These are phyloP conservation scores for Andrena bucephala DNA, from an alignment of 2,888 invertebrate species.

Conservation along the genomic window DNA sequence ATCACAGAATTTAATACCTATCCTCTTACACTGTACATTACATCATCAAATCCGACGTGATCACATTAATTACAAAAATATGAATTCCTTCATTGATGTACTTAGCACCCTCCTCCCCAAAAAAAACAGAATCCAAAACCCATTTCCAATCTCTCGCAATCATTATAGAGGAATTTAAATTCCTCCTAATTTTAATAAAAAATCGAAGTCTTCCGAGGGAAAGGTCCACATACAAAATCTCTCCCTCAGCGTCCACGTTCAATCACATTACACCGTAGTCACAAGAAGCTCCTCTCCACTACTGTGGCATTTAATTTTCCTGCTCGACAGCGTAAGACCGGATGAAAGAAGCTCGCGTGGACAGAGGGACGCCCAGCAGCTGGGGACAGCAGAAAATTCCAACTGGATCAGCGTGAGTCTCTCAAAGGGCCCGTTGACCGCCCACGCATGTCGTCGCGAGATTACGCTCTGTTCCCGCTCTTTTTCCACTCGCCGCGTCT, in stretches of 20 bases:
- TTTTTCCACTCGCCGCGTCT: conserved; percentile 14
- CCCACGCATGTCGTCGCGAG: conserved; percentile 43
- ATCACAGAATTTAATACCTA: too few relatives aligned
- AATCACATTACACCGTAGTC: conserved; percentile 18
- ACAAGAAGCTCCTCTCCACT: neutral
- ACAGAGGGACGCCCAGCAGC: conserved; percentile 40
- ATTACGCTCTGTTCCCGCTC: conserved; percentile 8
- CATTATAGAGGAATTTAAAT: neutral
- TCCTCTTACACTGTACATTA: too few relatives aligned
- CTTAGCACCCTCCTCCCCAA: too few relatives aligned
- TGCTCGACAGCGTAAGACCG: conserved; percentile 47
- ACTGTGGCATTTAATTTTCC: conserved; percentile 36
- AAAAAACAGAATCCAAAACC: neutral
- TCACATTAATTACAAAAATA: too few relatives aligned
- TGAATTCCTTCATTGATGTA: too few relatives aligned
- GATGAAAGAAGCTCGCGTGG: conserved; percentile 34
- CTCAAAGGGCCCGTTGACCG: conserved; percentile 28
- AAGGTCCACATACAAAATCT: neutral
- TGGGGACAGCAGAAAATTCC: conserved; percentile 23
- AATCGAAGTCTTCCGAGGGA: neutral
- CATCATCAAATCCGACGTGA: too few relatives aligned
- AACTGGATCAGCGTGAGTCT: conserved; percentile 17
- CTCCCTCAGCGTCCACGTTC: neutral
- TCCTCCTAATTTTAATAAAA: neutral
- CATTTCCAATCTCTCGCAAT: neutral